These are phyloP conservation scores for Sweltsa coloradensis DNA, from an alignment of 1,140 invertebrate genomes.

Conservation along the genomic window DNA sequence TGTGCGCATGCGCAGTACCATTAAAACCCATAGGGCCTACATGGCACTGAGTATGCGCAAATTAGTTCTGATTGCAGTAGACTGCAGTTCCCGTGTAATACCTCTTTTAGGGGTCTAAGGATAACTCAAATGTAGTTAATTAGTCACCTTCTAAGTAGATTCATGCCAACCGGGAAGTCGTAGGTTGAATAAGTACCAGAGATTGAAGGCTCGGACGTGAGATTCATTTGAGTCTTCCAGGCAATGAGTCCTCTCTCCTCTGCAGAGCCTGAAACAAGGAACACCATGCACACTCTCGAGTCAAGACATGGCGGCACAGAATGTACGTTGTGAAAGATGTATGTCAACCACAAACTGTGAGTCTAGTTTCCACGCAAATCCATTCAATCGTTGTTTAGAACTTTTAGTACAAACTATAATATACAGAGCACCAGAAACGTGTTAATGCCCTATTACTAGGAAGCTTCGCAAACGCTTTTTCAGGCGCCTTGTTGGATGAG, in stretches of 20 bases:
- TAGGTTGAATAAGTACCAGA: conserved; percentile 44
- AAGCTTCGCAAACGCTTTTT: no score
- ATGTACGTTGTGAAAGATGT: not conserved
- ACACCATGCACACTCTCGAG: no score
- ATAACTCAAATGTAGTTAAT: no score
- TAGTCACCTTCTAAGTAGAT: conserved; percentile 37
- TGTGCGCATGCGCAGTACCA: not conserved
- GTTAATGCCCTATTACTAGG: not conserved
- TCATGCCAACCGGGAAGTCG: conserved; percentile 62
- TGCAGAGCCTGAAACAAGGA: conserved; percentile 41
- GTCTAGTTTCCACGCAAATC: not conserved
- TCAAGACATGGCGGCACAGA: no score
- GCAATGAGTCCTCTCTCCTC: conserved; percentile 53
- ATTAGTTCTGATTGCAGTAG: not conserved
- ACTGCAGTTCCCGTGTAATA: not conserved
- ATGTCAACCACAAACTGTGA: not conserved
- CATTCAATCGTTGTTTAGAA: not conserved
- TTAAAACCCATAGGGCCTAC: not conserved
- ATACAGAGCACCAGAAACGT: no score
- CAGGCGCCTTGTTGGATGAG: no score
- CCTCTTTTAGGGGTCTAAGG: not conserved
- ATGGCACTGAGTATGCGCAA: not conserved
- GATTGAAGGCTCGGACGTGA: conserved; percentile 26
- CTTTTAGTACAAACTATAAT: not conserved
- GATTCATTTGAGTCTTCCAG: conserved; percentile 57